Conservation (phyloP, 2,113 vertebrate species). For the Raja brachyura region DNA sequence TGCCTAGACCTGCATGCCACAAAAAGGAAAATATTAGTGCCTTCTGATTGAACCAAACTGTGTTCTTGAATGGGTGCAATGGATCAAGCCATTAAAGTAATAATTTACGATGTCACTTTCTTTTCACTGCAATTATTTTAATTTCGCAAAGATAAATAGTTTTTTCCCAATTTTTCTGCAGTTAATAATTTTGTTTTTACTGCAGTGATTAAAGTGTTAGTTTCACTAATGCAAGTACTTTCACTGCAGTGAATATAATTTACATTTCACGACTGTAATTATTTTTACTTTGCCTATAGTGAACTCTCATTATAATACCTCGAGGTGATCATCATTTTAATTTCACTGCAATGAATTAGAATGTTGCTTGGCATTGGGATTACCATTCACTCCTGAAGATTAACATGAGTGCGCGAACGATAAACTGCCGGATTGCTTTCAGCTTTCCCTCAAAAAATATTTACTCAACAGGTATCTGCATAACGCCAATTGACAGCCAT, state of each 20-base stretch:
- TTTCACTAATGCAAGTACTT: slow-evolving; percentile 35
- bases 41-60: slow-evolving; percentile 5
- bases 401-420: slow-evolving; percentile 25
- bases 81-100: slow-evolving; percentile 26
- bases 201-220: slow-evolving; percentile 33
- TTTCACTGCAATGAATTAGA: slow-evolving; percentile 35
- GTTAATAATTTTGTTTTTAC: slow-evolving; percentile 35
- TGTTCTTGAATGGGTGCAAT: slow-evolving; percentile 33
- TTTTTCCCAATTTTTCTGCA: slow-evolving; percentile 27
- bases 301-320: slow-evolving; percentile 35
- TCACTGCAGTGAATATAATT: slow-evolving; percentile 34
- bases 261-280: slow-evolving; percentile 34
- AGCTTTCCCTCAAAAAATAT: slow-evolving; percentile 23
- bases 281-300: slow-evolving; percentile 36
- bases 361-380: slow-evolving; percentile 28
- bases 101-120: slow-evolving; percentile 32
- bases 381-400: slow-evolving; percentile 31
- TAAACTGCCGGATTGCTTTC: slow-evolving; percentile 19
- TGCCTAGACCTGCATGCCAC: background rate
- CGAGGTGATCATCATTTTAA: slow-evolving; percentile 24
- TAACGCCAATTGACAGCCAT: background rate
- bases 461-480: slow-evolving; percentile 14
- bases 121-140: slow-evolving; percentile 32
- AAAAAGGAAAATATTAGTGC: slow-evolving; percentile 9
- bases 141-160: slow-evolving; percentile 30